Base-by-base conservation (phyloP, 2,888 invertebrate genomes). In the Caenorhabditis sp. region DNA sequence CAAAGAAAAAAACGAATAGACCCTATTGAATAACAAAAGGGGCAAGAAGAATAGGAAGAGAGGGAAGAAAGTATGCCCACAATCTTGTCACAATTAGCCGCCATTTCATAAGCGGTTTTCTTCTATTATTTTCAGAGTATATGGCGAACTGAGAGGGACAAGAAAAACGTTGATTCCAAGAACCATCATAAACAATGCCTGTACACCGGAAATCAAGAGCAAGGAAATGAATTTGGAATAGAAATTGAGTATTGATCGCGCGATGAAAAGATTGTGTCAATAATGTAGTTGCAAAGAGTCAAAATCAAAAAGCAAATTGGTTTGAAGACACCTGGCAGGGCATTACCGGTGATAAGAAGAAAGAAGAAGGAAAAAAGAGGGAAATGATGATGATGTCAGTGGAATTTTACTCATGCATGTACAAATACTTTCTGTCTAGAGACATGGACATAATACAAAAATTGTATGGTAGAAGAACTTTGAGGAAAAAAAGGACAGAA, bases 61-160 rank as follows among this genome's bases (percentile, higher is more conserved):
- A n/a, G n/a, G 47, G 47, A n/a, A 9, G 40, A 32, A 47, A 47
- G 47, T 58, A 69, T 58, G 50, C 50, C 47, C 60, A n/a, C n/a
- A n/a, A n/a, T 47, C 47, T 55, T 28, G 47, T 47, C 24, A 56
- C 58, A 76, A 76, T 76, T 76, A 67, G 76, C 76, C 67, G 67
- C 60, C 67, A 76, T 76, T 76, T 76, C 67, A 76, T 58, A 62
- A 58, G 55, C 64, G 58, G 61, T 62, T 72, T 72, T 64, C n/a
- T n/a, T n/a, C 56, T 64, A 72, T 64, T 72, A 74, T 74, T 74
- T 72, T 76, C 60, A 72, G 71, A 71, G 71, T 62, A 58, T 68
- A 53, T 58, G 40, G 13, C n/a, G 18, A 40, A 51, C n/a, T n/a
- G 47, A 70, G 56, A 68, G 61, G 6, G 18, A 58, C 5, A 28